Conservation (phyloP, 2,888 invertebrate genomes). For the Eupithecia subumbrata region DNA sequence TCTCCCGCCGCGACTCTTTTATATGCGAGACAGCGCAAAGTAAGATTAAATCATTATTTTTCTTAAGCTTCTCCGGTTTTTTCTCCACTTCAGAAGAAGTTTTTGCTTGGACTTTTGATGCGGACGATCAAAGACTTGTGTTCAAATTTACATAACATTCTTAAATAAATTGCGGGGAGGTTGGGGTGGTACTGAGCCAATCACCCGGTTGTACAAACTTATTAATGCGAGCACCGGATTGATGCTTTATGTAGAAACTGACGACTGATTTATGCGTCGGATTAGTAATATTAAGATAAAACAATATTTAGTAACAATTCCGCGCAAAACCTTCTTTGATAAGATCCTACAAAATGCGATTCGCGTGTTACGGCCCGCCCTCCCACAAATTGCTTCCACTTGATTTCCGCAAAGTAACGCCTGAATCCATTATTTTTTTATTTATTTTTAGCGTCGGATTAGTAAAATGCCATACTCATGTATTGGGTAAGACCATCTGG, state of each 20-base stretch:
- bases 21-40: constrained; percentile 83
- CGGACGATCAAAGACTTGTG: constrained; percentile 84
- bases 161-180: constrained; percentile 80
- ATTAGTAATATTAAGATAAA: no score
- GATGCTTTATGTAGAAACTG: constrained; percentile 65
- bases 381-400: no score
- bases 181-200: constrained; percentile 65
- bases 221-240: constrained; percentile 74
- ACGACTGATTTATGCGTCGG: constrained; percentile 75
- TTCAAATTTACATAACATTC: constrained; percentile 84
- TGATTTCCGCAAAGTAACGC: no score
- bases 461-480: constrained; percentile 55
- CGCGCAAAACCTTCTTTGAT: no score
- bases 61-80: constrained; percentile 82
- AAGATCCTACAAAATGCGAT: no score
- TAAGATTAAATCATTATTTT: constrained; percentile 85
- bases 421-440: no score
- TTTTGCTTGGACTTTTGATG: constrained; percentile 83
- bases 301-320: no score
- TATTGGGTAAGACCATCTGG: constrained; percentile 59
- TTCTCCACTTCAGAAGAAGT: constrained; percentile 68
- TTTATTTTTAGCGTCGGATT: constrained; percentile 71
- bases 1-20: constrained; percentile 69
- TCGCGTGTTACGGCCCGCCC: no score
- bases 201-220: constrained; percentile 70